Base-by-base conservation (phyloP, 2,888 invertebrate genomes). In the Cataglyphis albicans region DNA sequence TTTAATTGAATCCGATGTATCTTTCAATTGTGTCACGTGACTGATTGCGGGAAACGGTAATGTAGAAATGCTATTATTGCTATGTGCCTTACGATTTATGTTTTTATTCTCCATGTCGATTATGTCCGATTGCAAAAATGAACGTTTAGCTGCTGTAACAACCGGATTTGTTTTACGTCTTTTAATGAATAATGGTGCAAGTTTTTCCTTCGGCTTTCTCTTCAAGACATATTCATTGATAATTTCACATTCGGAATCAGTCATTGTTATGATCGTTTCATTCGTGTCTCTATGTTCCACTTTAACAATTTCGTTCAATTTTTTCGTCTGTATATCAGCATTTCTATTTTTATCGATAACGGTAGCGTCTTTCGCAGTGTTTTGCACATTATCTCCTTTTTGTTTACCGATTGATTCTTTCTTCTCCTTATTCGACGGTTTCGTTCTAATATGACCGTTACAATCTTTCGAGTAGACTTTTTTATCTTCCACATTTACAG, bases 51-150 rank as follows among this genome's bases (percentile, higher is more conserved):
- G 96, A 94, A 97, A 97, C 59, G 93, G 91, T 75, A 92, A 81
- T n/a, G 70, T 10, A 32, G 80, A 21, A 21, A 55, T 85, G 44
- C 72, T 6, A 29, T 70, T 84, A 41, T 73, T 7, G 29, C 67
- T 84, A 41, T 67, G 64, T 84, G 91, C 92, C 88, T 95, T 95
- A 91, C 95, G 95, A 85, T 95, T 96, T 57, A 93, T 94, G 78
- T 95, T 95, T 92, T 96, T 96, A 87, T 96, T 96, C 67, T 97
- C 93, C 87, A 96, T 95, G 38, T 97, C 96, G 12, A 97, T 97
- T 7, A 97, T 95, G n/a, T 97, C 97, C 85, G 97, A 97, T 88
- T 96, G 96, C 55, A 98, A 95, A 94, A 98, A 97, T 84, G 96
- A 96, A 85, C 96, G 96, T 89, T 96, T 96, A 6, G 97, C 97